Evolutionary conservation across 2,888 invertebrate genomes (phyloP), one percentile per base, ranked within the genome.

Genomic region (Polia nebulosa): DNA sequence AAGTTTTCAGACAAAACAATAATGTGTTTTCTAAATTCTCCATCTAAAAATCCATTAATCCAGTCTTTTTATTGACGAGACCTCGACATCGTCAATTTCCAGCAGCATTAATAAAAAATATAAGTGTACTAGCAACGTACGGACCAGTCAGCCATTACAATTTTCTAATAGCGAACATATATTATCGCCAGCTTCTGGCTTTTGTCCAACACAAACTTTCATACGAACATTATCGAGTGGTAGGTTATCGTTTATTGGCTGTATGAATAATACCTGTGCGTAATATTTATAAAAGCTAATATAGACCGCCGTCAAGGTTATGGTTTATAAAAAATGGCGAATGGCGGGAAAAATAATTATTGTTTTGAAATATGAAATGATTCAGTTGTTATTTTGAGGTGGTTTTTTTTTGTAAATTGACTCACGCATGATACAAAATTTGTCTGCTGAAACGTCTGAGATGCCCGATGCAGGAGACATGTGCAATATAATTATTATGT

Each of bases 171-270:
- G 39, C 62, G 25, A 58, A 53, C 62, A 64, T 61, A 34, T 71
- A 51, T 52, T 65, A 59, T 45, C 49, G 66, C 58, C 58, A 49
- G 44, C 58, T 66, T 20, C 68, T 81, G 84, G 84, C 66, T 6
- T 1, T 11, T 3, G 32, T 72, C 83, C 83, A 83, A 76, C 11
- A 34, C 47, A 65, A 71, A 62, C 65, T 66, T 73, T 82, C 59
- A 59, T 72, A 68, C 32, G 55, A 76, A 83, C 81, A 78, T 83
- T 83, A 83, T 83, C 83, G 68, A 83, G 84, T 76, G 79, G 44
- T 53, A 45, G 71, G 82, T 80, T 83, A 81, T 78, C 82, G 64
- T 58, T 62, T 83, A 78, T 81, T 83, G 82, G 75, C 73, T 76
- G 76, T 69, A 76, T 81, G 79, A 83, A 44, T 70, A 60, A 79